A percentile compares a stretch with the other conserved stretches of the same genome.
Evolutionary conservation across 2,888 invertebrate species (phyloP).

Genomic region (Diaprepes abbreviatus): DNA sequence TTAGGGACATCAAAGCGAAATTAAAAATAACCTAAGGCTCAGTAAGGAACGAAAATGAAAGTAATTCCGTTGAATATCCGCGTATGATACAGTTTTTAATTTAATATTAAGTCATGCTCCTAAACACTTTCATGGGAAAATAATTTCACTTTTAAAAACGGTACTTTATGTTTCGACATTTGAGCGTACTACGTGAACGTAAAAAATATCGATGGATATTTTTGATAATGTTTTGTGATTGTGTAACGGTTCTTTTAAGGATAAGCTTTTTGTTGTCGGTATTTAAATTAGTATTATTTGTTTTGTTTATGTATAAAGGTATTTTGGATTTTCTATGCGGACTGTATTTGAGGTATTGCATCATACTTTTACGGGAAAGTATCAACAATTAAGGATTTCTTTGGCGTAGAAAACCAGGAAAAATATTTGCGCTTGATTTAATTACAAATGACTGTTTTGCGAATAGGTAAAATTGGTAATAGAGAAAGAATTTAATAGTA

Average conservation of each 20-base stretch:
- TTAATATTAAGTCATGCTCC: slow-evolving; percentile 18
- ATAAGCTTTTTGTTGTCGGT: not conserved
- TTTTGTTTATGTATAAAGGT: too few species aligned
- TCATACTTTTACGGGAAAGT: too few species aligned
- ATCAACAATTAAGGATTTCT: too few species aligned
- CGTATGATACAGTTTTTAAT: not conserved
- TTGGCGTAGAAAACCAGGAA: too few species aligned
- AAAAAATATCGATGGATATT: slow-evolving; percentile 6
- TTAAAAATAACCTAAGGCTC: slow-evolving; percentile 3
- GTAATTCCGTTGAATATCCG: not conserved
- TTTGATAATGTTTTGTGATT: slow-evolving; percentile 4
- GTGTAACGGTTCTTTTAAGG: not conserved
- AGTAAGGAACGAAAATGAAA: not conserved
- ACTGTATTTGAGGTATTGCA: too few species aligned
- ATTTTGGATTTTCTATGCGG: too few species aligned
- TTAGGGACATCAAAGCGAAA: not conserved
- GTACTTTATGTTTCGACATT: slow-evolving; percentile 1
- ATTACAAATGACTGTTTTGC: too few species aligned
- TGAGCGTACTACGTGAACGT: not conserved
- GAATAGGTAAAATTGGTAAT: too few species aligned
- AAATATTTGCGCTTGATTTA: too few species aligned
- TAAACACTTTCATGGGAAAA: slow-evolving; percentile 19
- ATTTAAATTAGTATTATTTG: not conserved
- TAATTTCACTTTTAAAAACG: slow-evolving; percentile 23
- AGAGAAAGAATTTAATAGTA: too few species aligned